Conservation (phyloP, 1,140 invertebrate genomes). For the Macrosteles quadrilineatus region DNA sequence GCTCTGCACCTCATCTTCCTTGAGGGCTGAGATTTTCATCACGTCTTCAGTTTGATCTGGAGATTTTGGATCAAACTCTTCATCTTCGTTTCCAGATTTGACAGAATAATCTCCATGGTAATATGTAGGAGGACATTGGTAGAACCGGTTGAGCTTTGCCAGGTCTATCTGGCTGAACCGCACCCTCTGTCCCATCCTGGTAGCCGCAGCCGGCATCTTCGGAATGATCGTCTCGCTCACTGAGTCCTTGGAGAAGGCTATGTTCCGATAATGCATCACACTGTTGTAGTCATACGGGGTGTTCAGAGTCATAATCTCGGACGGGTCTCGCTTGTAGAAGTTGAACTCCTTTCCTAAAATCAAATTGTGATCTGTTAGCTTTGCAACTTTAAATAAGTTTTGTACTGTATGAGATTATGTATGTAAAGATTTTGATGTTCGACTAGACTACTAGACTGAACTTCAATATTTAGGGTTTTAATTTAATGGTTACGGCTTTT, state of each 20-base stretch:
- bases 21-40: too few species aligned
- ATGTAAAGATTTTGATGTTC: neutral
- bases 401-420: neutral
- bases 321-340: constrained; percentile 16
- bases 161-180: constrained; percentile 66
- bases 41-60: too few species aligned
- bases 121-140: constrained; percentile 46
- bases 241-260: constrained; percentile 52
- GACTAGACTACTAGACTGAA: neutral
- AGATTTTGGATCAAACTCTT: too few species aligned
- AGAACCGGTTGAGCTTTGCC: constrained; percentile 65
- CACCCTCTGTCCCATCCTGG: constrained; percentile 61
- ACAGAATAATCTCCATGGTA: constrained; percentile 17
- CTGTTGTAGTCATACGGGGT: constrained; percentile 48
- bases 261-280: constrained; percentile 55
- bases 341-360: constrained; percentile 42
- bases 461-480: too few species aligned
- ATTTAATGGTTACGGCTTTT: too few species aligned
- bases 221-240: constrained; percentile 43
- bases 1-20: too few species aligned
- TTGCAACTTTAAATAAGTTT: neutral
- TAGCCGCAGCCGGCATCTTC: neutral
- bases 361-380: neutral
- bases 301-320: neutral
- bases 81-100: too few species aligned